These are phyloP conservation scores for Teleogryllus oceanicus DNA, from an alignment of 2,888 invertebrate genomes.

Conservation along the genomic window DNA sequence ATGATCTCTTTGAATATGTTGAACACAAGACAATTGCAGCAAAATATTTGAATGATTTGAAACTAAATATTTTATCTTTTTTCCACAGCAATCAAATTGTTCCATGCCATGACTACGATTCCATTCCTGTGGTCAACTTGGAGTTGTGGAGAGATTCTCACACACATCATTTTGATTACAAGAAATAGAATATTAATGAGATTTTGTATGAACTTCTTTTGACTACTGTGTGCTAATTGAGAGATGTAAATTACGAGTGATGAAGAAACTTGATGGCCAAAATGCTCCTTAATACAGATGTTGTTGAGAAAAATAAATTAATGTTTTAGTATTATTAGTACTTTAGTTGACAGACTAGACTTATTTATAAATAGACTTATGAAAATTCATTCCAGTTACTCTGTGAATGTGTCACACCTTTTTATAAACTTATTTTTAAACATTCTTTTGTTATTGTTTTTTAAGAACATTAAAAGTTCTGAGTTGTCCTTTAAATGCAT, in stretches of 20 bases:
- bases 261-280: not conserved
- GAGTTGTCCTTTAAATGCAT: not conserved
- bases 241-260: not conserved
- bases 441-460: too few relatives aligned
- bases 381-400: not conserved
- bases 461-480: too few relatives aligned
- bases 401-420: not conserved
- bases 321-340: too few relatives aligned
- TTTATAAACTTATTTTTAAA: not conserved
- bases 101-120: conserved; percentile 53
- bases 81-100: conserved; percentile 63
- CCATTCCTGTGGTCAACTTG: conserved; percentile 61
- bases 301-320: not conserved
- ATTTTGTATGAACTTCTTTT: not conserved
- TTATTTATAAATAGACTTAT: conserved; percentile 2
- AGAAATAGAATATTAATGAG: conserved; percentile 20
- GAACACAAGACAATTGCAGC: not conserved
- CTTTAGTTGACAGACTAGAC: too few relatives aligned
- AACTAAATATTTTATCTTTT: conserved; percentile 36
- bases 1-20: conserved; percentile 22
- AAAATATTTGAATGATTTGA: conserved; percentile 3
- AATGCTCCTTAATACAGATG: not conserved
- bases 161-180: conserved; percentile 21
- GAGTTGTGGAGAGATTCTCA: conserved; percentile 55
- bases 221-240: not conserved